Evolutionary conservation across 2,888 invertebrate species (phyloP), one percentile per base, ranked within the genome.

Genomic region (Epirrhoe alternata): DNA sequence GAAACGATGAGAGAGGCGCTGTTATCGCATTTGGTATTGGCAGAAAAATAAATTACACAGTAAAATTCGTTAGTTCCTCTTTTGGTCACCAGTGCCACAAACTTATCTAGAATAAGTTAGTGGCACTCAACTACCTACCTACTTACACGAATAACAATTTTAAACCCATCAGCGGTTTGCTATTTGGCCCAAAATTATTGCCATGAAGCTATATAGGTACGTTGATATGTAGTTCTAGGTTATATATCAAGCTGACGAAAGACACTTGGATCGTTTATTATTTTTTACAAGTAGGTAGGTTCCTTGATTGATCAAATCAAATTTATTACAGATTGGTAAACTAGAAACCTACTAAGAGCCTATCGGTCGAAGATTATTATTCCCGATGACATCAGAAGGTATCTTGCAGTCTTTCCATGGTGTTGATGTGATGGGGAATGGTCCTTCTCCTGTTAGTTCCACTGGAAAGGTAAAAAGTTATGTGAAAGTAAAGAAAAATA

Each of bases 351-450:
- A n/a, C 68, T 85, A 86, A 59, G 78, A 68, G 16, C 74, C 80
- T 45, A 81, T 82, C 0, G 90, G 91, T 64, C 88, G 76, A 0
- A 89, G 75, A 67, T 89, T 86, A 64, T 84, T 87, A 59, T 89
- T 86, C 35, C 94, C 94, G 6, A 94, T 94, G 55, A 82, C 74
- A 71, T 94, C 94, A 0, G 79, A 82, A 0, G 94, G 94, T 10
- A 90, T 70, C 61, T 87, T 86, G 82, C 94, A 94, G 61, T 86
- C 79, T 65, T 92, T 92, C 92, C 92, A 92, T 1, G 83, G 84
- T 5, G 71, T 71, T 0, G 89, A 77, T 6, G 78, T 79, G 16
- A 94, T 87, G 14, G 78, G 83, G 72, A 90, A 92, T 0, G 93
- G 93, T 0, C 93, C 93, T 0, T 83, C 72, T 0, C 93, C 92